Base-by-base conservation (phyloP, 1,140 invertebrate species). In the Sminthurides bifidus region DNA sequence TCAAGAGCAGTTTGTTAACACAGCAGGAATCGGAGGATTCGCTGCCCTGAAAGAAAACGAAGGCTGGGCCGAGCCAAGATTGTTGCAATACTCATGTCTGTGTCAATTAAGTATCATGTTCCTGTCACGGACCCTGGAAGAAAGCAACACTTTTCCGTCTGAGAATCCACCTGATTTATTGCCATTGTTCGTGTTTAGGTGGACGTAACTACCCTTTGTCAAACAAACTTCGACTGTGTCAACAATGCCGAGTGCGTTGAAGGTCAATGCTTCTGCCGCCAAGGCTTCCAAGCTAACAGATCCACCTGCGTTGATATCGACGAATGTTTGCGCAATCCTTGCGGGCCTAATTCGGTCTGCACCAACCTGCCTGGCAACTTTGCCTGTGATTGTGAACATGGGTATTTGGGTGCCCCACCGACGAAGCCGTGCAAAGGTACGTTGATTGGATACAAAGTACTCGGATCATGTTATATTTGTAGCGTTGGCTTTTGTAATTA, bases 241-340 rank as follows among this genome's bases (percentile, higher is more conserved):
- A 91, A 89, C 69, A 91, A 92, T 69, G 88, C 87, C 0, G 84
- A 89, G 69, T 93, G 88, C 66, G 78, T 86, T 33, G 83, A 90
- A 66, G 81, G 80, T 49, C 86, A 87, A 67, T 97, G 92, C 70
- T 87, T 87, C 71, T 97, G 92, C 66, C 81, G 85, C 68, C 78
- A 85, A 62, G 87, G 88, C 14, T 94, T 94, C 70, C 78, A 84
- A 59, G 81, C 87, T 1, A 78, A 79, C 45, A 82, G 83, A 35
- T 81, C 86, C 0, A 75, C 81, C 54, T 92, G 87, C 65, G 74
- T 81, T 19, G 87, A 92, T 66, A 71, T 91, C 8, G 79, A 93
- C 67, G 90, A 94, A 72, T 94, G 90, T 68, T 15, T 40, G n/a
- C 76, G 70, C 17, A 81, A 81, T 66, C 79, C 77, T 33, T 93